These are phyloP conservation scores for Lasioglossum leucozonium DNA, from an alignment of 2,888 invertebrate genomes.

Conservation along the genomic window DNA sequence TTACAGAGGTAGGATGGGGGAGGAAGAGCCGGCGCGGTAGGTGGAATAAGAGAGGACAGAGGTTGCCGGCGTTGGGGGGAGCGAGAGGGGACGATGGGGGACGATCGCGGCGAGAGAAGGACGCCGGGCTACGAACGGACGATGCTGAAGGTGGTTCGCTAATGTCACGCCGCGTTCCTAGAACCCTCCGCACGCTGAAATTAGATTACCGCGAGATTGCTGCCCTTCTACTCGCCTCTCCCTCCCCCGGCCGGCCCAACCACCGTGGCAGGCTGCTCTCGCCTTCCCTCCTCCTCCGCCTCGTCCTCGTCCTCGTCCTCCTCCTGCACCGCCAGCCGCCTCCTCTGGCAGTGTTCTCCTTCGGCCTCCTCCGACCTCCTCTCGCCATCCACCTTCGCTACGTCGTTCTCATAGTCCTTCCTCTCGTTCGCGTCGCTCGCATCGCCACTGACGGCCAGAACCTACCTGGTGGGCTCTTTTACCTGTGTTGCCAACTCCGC, in stretches of 20 bases:
- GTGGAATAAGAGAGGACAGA: constrained; percentile 58
- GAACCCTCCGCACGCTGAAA: constrained; percentile 83
- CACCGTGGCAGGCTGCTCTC: constrained; percentile 45
- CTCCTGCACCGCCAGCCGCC: constrained; percentile 30
- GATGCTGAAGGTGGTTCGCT: constrained; percentile 78
- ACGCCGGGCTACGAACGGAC: constrained; percentile 58
- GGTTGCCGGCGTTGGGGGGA: constrained; percentile 38
- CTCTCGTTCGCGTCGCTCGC: constrained; percentile 70
- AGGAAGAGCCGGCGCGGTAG: constrained; percentile 48
- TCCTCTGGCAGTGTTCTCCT: constrained; percentile 52
- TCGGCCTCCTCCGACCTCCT: constrained; percentile 58
- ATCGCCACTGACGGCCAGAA: constrained; percentile 62
- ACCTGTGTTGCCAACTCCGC: constrained; percentile 57
- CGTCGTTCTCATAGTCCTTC: constrained; percentile 75
- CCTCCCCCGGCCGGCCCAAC: constrained; percentile 44
- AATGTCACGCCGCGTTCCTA: constrained; percentile 82
- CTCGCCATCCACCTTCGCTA: constrained; percentile 59
- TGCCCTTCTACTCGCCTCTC: constrained; percentile 73
- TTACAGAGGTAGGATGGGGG: constrained; percentile 42
- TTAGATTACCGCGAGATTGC: constrained; percentile 84
- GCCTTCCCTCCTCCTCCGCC: constrained; percentile 50
- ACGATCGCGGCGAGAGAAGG: constrained; percentile 36
- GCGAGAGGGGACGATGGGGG: constrained; percentile 4
- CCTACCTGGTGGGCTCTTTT: constrained; percentile 71
- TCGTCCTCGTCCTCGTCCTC: constrained; percentile 7